These are phyloP conservation scores for Cebus imitator DNA, from an alignment of 2,113 vertebrate genomes.

Conservation along the genomic window DNA sequence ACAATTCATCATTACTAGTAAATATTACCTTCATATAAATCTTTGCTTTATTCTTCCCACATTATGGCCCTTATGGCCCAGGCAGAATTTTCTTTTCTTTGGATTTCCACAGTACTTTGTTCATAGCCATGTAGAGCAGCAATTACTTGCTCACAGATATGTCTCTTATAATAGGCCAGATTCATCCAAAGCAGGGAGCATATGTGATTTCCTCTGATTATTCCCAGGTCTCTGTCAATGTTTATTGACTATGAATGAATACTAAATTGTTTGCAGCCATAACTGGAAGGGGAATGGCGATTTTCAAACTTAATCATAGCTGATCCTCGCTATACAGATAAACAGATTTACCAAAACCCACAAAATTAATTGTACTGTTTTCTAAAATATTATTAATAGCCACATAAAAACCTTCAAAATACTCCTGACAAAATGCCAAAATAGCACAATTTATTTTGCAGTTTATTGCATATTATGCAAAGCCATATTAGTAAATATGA, in stretches of 20 bases:
- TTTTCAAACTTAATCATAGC: conserved; percentile 24
- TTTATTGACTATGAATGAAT: conserved; percentile 47
- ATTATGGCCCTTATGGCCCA: not conserved
- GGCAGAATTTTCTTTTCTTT: not conserved
- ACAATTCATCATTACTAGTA: not conserved
- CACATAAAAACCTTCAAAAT: conserved; percentile 22
- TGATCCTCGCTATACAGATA: conserved; percentile 7
- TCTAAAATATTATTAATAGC: not conserved
- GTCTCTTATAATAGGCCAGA: conserved; percentile 39
- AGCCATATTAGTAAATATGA: conserved; percentile 20
- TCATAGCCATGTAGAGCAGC: not conserved
- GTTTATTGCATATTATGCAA: not conserved
- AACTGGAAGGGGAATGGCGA: not conserved
- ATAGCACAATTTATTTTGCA: conserved; percentile 12
- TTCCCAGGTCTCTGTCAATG: conserved; percentile 12
- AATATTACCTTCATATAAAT: not conserved
- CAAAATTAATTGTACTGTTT: conserved; percentile 20
- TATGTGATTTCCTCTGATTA: conserved; percentile 50
- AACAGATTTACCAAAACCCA: conserved; percentile 12
- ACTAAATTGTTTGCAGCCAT: not conserved
- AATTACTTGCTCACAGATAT: conserved; percentile 23
- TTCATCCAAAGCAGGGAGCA: conserved; percentile 15
- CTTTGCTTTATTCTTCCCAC: not conserved
- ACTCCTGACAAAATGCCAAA: not conserved
- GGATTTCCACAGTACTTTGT: not conserved